phyloP scores from a whole-genome alignment of 2,113 vertebrate species.

The Ophiodon elongatus region DNA sequence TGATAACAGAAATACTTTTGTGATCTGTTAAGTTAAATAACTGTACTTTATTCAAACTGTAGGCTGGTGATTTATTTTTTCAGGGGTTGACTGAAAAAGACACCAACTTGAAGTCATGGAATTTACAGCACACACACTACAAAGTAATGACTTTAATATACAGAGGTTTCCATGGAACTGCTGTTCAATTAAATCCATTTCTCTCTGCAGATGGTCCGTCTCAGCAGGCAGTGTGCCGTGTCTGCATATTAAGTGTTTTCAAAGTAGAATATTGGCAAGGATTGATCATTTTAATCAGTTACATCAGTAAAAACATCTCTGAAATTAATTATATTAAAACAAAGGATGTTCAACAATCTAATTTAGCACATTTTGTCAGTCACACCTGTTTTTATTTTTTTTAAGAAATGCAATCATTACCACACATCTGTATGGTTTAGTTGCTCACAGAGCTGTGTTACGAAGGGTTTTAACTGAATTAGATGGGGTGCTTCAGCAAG shows the following conservation, averaged over 20 bases:
- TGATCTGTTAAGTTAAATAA: neutral
- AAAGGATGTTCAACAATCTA: too few species aligned
- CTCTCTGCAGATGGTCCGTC: neutral
- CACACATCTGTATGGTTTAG: neutral
- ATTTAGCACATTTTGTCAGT: neutral
- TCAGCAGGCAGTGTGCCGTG: slow-evolving; percentile 1
- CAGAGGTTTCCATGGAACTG: neutral
- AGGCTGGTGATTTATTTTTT: neutral
- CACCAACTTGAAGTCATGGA: neutral
- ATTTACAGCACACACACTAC: neutral
- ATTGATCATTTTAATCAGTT: slow-evolving; percentile 21
- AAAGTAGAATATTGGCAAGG: slow-evolving; percentile 3
- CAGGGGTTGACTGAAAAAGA: neutral
- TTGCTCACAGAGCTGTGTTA: neutral
- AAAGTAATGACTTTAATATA: slow-evolving; percentile 18
- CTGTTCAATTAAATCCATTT: neutral
- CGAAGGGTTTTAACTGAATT: neutral
- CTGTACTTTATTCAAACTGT: neutral
- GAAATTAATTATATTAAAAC: neutral
- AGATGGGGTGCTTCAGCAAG: neutral
- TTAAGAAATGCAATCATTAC: neutral
- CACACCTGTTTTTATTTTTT: neutral
- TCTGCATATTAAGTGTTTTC: slow-evolving; percentile 13
- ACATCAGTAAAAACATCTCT: slow-evolving; percentile 6
- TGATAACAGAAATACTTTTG: neutral